Conservation (phyloP, 30 jellyfish, hydroid and myxozoan species). For the Hydra vulgaris region DNA sequence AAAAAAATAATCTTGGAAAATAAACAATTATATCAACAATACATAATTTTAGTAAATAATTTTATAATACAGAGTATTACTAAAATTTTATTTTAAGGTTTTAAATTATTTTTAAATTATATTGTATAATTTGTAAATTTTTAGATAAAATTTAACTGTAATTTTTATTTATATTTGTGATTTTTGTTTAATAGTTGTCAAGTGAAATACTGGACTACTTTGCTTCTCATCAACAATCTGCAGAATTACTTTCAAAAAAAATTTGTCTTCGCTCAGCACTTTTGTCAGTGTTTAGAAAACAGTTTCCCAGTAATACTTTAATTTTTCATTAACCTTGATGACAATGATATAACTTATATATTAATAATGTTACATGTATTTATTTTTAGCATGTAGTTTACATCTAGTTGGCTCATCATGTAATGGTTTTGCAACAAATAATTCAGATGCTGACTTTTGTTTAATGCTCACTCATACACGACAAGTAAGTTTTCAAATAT, state of each 20-base stretch:
- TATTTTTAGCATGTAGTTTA: constrained; percentile 52
- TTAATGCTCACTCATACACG: constrained; percentile 79
- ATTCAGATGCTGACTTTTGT: constrained; percentile 94
- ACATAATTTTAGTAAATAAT: too few relatives aligned
- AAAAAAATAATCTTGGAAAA: too few relatives aligned
- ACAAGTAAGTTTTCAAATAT: constrained; percentile 35
- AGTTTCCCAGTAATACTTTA: constrained; percentile 57
- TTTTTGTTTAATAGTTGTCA: constrained; percentile 43
- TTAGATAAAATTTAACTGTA: background rate
- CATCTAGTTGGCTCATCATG: constrained; percentile 97
- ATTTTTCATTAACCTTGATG: background rate
- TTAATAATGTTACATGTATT: too few relatives aligned
- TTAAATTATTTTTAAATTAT: too few relatives aligned
- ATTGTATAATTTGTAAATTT: background rate
- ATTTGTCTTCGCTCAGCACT: constrained; percentile 62
- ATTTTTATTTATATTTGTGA: background rate
- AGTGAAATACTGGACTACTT: constrained; percentile 40
- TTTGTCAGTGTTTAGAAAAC: constrained; percentile 49
- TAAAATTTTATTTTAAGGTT: too few relatives aligned
- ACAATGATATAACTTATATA: too few relatives aligned
- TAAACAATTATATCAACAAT: too few relatives aligned
- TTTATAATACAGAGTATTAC: too few relatives aligned
- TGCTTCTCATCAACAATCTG: constrained; percentile 46
- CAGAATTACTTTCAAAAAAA: constrained; percentile 51
- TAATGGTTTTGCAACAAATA: constrained; percentile 81